Evolutionary conservation across 2,113 vertebrate genomes (phyloP).

Genomic region (Cyanocitta stelleri): DNA sequence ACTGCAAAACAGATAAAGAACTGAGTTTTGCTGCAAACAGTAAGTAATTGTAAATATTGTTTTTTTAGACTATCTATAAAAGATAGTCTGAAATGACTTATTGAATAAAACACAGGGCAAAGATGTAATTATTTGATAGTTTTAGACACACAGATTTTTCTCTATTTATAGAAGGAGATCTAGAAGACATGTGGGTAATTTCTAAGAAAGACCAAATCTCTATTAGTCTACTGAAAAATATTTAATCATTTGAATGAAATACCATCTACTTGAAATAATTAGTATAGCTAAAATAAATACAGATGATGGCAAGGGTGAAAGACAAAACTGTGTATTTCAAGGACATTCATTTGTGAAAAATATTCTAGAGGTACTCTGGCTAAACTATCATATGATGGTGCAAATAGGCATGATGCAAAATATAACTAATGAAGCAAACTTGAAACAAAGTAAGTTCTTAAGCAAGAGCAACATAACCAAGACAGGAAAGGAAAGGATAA

Average conservation of each 20-base stretch:
- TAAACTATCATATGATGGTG: neutral
- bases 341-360: neutral
- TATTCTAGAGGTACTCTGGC: neutral
- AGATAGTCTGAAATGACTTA: neutral
- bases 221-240: neutral
- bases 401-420: neutral
- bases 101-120: neutral
- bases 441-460: neutral
- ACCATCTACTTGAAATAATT: neutral
- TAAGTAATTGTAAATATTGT: neutral
- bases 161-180: neutral
- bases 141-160: neutral
- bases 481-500: neutral
- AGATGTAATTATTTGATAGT: neutral
- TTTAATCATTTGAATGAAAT: neutral
- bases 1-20: neutral
- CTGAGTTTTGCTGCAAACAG: neutral
- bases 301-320: neutral
- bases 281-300: neutral
- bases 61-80: neutral
- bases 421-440: neutral
- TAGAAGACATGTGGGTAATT: neutral
- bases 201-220: neutral
- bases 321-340: neutral
- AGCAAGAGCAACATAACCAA: neutral